Evolutionary conservation across 2,888 invertebrate species (phyloP).

Genomic region (Amblyjoppa fuscipennis): DNA sequence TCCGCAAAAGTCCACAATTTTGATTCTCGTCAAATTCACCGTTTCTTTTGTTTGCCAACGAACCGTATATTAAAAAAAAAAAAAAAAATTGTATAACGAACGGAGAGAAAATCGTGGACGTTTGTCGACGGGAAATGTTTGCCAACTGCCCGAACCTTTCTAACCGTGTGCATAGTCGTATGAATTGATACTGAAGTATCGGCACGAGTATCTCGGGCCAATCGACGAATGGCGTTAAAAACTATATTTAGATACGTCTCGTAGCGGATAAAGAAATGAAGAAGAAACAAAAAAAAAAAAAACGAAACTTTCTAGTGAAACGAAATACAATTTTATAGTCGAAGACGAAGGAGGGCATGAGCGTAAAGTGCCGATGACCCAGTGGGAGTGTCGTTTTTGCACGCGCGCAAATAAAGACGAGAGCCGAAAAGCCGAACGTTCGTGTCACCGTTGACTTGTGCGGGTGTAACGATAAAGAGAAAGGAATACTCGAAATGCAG

Average conservation of each 20-base stretch:
- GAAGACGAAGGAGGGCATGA: constrained; percentile 43
- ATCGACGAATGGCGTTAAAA: constrained; percentile 37
- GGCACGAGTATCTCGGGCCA: constrained; percentile 11
- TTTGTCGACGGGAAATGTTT: not conserved
- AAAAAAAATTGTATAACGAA: not conserved
- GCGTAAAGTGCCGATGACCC: constrained; percentile 46
- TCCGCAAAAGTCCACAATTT: not conserved
- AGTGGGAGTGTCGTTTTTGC: constrained; percentile 17
- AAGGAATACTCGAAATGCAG: constrained; percentile 52
- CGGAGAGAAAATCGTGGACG: not conserved
- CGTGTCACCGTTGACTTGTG: constrained; percentile 24
- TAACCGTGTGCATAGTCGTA: constrained; percentile 4
- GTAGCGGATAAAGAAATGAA: constrained; percentile 27
- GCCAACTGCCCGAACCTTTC: not conserved
- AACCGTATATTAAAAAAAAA: not conserved
- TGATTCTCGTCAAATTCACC: too few species aligned
- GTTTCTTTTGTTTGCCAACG: too few species aligned
- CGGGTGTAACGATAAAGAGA: constrained; percentile 9
- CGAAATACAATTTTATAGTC: constrained; percentile 63
- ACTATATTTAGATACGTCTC: constrained; percentile 69
- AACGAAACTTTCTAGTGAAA: constrained; percentile 3
- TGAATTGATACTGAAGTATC: constrained; percentile 16
- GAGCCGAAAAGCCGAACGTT: constrained; percentile 1
- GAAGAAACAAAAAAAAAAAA: not conserved
- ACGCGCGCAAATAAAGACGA: not conserved